Evolutionary conservation across 2,797 vertebrate species (phyloP).

Genomic region (Lates japonicus): DNA sequence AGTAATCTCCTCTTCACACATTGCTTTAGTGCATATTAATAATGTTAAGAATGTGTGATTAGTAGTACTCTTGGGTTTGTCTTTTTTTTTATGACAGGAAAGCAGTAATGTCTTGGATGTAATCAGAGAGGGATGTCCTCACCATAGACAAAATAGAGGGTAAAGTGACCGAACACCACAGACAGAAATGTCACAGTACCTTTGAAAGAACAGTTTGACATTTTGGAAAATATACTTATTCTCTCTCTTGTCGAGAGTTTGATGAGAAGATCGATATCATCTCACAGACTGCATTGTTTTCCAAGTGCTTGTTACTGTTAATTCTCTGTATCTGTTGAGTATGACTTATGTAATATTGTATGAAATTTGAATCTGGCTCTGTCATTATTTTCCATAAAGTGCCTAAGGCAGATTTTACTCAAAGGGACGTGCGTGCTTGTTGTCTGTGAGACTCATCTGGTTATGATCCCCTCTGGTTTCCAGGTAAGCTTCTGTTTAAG

Average conservation of each 20-base stretch:
- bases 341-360: not conserved
- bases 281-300: not conserved
- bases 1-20: not conserved
- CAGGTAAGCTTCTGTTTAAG: conserved; percentile 19
- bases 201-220: not conserved
- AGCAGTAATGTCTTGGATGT: not conserved
- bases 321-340: not conserved
- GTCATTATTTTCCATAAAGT: conserved; percentile 8
- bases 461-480: conserved; percentile 33
- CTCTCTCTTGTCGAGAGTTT: not conserved
- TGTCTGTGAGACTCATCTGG: conserved; percentile 10
- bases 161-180: not conserved
- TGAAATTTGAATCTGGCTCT: not conserved
- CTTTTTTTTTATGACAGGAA: not conserved
- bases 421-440: not conserved
- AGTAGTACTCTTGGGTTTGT: not conserved
- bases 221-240: not conserved
- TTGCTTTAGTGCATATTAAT: not conserved
- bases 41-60: conserved; percentile 2
- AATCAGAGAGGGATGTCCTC: not conserved
- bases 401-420: not conserved
- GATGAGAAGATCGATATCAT: not conserved
- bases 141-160: not conserved
- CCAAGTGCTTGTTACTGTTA: not conserved
- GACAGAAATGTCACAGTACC: not conserved